Evolutionary conservation across 2,797 vertebrate species (phyloP).

Genomic region (Microchirus variegatus): DNA sequence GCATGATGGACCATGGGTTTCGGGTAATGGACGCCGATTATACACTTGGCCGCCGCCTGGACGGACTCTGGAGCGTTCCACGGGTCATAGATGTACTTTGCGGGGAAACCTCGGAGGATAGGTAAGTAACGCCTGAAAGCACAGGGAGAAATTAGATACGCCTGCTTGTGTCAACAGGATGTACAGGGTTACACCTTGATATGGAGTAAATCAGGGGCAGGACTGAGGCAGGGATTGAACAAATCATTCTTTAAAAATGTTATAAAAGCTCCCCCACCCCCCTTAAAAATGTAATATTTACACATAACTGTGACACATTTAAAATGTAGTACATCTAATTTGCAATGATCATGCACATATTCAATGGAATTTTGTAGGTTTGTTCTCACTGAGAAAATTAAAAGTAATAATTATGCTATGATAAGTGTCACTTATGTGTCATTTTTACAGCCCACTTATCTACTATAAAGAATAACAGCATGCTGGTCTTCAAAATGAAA

Average conservation of each 20-base stretch:
- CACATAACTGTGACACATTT: too few species aligned
- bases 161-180: slow-evolving; percentile 33
- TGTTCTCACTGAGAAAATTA: not conserved
- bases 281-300: too few species aligned
- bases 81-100: slow-evolving; percentile 85
- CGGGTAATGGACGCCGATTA: slow-evolving; percentile 82
- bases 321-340: too few species aligned
- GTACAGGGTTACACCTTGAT: not conserved
- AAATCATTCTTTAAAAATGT: not conserved
- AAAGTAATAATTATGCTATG: not conserved
- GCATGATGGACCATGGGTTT: slow-evolving; percentile 85
- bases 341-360: too few species aligned
- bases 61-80: slow-evolving; percentile 82
- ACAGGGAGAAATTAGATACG: slow-evolving; percentile 71
- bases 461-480: slow-evolving; percentile 17
- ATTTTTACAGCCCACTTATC: slow-evolving; percentile 26
- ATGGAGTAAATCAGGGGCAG: not conserved
- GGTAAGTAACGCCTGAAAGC: slow-evolving; percentile 84
- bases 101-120: slow-evolving; percentile 82
- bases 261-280: too few species aligned
- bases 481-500: slow-evolving; percentile 41
- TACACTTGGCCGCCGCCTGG: slow-evolving; percentile 78
- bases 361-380: too few species aligned
- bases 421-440: slow-evolving; percentile 4
- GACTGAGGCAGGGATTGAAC: slow-evolving; percentile 3